A percentile compares a stretch with the other conserved stretches of the same genome.
These are phyloP conservation scores for Neodiprion fabricii DNA, from an alignment of 1,140 invertebrate genomes.

Conservation along the genomic window DNA sequence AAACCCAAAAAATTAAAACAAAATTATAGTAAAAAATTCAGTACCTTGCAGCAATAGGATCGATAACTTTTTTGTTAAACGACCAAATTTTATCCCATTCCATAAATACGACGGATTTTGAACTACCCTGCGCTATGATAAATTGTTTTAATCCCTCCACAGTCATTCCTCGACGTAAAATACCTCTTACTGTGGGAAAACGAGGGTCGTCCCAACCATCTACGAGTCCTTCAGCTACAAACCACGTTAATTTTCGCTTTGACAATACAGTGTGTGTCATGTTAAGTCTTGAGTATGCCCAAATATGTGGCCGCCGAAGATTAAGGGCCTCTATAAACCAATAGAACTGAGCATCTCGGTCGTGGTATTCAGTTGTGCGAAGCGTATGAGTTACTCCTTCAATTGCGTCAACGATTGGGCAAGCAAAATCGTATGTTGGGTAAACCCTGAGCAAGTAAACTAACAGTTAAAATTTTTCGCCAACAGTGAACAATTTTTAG, in stretches of 20 bases:
- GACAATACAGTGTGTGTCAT: constrained; percentile 98
- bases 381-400: constrained; percentile 98
- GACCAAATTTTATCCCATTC: constrained; percentile 99
- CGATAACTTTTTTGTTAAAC: constrained; percentile 93
- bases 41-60: constrained; percentile 52
- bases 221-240: constrained; percentile 91
- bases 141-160: constrained; percentile 97
- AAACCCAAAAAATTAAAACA: constrained; percentile 18
- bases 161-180: constrained; percentile 95
- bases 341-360: constrained; percentile 97
- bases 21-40: constrained; percentile 1
- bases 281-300: constrained; percentile 91
- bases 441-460: constrained; percentile 79
- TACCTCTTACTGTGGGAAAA: constrained; percentile 97
- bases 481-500: constrained; percentile 11
- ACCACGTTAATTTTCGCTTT: constrained; percentile 97
- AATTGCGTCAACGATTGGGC: constrained; percentile 97
- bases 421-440: constrained; percentile 99
- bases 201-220: constrained; percentile 99
- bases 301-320: constrained; percentile 91
- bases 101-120: constrained; percentile 97
- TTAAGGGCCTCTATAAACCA: constrained; percentile 92
- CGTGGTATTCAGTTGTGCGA: constrained; percentile 98
- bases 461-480: constrained; percentile 25
- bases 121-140: constrained; percentile 98